Evolutionary conservation across 2,888 invertebrate species (phyloP), one percentile per base, ranked within the genome.

Genomic region (Pterostichus niger): DNA sequence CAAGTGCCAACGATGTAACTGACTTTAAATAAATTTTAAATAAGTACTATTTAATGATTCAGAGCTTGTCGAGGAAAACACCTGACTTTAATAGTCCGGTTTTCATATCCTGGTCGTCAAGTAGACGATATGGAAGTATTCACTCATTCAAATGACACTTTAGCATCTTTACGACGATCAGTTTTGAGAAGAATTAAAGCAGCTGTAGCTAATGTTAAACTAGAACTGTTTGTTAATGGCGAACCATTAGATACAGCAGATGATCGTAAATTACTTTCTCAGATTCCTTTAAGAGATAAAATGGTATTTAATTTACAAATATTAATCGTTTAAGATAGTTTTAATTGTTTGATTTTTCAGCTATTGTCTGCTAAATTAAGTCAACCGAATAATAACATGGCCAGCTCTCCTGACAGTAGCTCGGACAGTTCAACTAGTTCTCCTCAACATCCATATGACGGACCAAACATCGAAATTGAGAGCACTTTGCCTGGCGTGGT

Each of bases 401-500:
- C 94, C 24, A 95, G 96, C 87, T 96, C 96, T 83, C 96, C 96
- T 80, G 99, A 98, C 88, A 97, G 97, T 82, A 97, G 97, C 87
- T 97, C 97, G 83, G 98, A 98, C 89, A 98, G 98, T 86, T 98
- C 98, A 82, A 96, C 97, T 2, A 96, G 97, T 2, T 98, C 98
- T 0, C 98, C 98, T 1, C 97, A 97, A 85, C 93, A 96, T 88
- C 94, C 95, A 0, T 96, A 95, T 86, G 96, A 96, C 88, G 94
- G 95, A 84, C 94, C 95, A 64, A 95, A 95, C 87, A 90, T 94
- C 15, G 97, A 97, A 87, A 96, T 96, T 0, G 99, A 99, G 91
- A 95, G 94, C 88, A 94, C 95, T 85, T 90, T 99, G 86, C 98
- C 98, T 10, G 98, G 98, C 83, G 97, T 98, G 86, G 96, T 97